Conservation (phyloP, 2,797 vertebrate species). For the Enteromius radiatus region DNA sequence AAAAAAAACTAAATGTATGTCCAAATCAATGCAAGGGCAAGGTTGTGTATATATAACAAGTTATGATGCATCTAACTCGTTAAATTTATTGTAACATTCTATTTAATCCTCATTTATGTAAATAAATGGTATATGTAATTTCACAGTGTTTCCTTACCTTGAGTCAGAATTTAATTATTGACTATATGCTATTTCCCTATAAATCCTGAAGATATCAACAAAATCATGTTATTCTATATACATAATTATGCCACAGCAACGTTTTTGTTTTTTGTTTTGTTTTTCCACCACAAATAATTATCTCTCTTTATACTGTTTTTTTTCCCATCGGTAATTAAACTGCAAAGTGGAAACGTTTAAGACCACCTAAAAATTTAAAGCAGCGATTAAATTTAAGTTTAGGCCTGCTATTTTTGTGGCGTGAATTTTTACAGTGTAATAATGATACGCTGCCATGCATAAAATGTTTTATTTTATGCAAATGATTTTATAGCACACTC, state of each 20-base stretch:
- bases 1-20: conserved; percentile 23
- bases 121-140: conserved; percentile 86
- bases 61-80: conserved; percentile 73
- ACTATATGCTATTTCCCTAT: not conserved
- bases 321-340: not conserved
- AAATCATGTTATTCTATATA: not conserved
- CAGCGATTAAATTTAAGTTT: not conserved
- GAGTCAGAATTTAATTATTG: conserved; percentile 39
- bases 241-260: not conserved
- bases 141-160: conserved; percentile 67
- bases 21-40: conserved; percentile 35
- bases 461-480: not conserved
- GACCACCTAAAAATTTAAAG: not conserved
- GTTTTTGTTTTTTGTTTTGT: not conserved
- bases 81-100: conserved; percentile 86
- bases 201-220: not conserved
- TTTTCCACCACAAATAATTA: not conserved
- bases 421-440: not conserved
- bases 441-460: not conserved
- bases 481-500: conserved; percentile 1
- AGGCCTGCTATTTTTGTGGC: not conserved
- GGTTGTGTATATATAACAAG: conserved; percentile 77
- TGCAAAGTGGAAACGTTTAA: not conserved
- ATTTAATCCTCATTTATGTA: conserved; percentile 87
- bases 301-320: not conserved